Conservation (phyloP, 1,140 invertebrate species). For the Portunus trituberculatus region DNA sequence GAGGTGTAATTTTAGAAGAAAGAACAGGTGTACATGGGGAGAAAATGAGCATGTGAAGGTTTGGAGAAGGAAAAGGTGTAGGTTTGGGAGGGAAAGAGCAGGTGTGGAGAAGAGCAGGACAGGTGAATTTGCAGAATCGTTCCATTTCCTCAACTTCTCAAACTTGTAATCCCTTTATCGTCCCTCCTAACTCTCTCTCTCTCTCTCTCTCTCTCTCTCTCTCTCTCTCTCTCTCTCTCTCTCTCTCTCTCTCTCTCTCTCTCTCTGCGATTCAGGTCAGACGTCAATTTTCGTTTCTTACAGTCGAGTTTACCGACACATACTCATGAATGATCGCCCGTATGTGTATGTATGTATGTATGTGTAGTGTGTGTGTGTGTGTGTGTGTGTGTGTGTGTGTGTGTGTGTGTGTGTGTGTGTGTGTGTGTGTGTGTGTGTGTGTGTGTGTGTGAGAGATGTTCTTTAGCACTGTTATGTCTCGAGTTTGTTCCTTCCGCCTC, state of each 20-base stretch:
- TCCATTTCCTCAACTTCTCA: no score
- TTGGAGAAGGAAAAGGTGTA: background rate
- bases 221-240: conserved; percentile 25
- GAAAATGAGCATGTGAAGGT: background rate
- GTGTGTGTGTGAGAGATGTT: background rate
- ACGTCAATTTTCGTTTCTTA: no score
- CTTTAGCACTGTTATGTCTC: background rate
- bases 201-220: conserved; percentile 21
- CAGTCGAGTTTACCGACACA: no score
- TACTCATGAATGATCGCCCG: no score
- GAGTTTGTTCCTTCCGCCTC: background rate
- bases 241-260: background rate
- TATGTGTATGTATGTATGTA: background rate
- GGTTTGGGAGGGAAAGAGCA: background rate
- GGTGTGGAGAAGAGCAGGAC: background rate
- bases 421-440: no score
- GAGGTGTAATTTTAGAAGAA: background rate
- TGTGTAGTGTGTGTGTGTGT: conserved; percentile 3
- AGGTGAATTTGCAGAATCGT: no score
- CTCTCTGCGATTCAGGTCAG: background rate
- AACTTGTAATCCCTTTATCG: no score
- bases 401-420: background rate
- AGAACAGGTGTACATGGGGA: background rate
- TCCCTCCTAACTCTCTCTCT: background rate
- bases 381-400: background rate